Evolutionary conservation across 1,140 invertebrate genomes (phyloP), one percentile per base, ranked within the genome.

Genomic region (Megalopta genalis): DNA sequence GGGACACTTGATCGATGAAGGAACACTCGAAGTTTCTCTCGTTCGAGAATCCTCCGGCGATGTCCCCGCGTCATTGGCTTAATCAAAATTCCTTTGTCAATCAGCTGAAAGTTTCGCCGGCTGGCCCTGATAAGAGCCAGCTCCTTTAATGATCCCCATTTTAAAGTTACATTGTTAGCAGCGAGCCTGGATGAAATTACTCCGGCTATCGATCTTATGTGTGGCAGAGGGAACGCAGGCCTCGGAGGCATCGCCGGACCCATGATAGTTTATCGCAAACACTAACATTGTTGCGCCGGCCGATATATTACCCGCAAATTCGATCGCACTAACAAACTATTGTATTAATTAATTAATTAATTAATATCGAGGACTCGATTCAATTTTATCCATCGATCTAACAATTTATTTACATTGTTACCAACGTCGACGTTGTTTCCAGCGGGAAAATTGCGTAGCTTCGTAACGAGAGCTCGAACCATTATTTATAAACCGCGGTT

Each of bases 141-240:
- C 49, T 66, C 52, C 54, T 59, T 80, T 82, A 83, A 83, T 78
- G 70, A 84, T 80, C 66, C 49, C 42, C 27, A 62, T 80, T 84
- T 64, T 46, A 80, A 80, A 83, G 77, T 83, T 83, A 86, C 72
- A 80, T 79, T 77, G 63, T 86, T 77, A 83, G 74, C 69, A n/a
- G 57, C 18, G 27, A 77, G 42, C 32, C 52, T 52, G 37, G 79
- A 27, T 71, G 60, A 67, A 63, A 64, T 77, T 59, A 68, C 49
- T 59, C 5, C 0, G 21, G 59, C 60, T 37, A 86, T 85, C 83
- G 72, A 82, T 76, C 73, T 52, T 72, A 57, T 63, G 60, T 63
- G 72, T 59, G 69, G 42, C 59, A 62, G n/a, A n/a, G 68, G 52
- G 46, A 70, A 62, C 25, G 18, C 27, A n/a, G n/a, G 59, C 23